Base-by-base conservation (phyloP, 2,113 vertebrate species). In the Mixornis gularis region DNA sequence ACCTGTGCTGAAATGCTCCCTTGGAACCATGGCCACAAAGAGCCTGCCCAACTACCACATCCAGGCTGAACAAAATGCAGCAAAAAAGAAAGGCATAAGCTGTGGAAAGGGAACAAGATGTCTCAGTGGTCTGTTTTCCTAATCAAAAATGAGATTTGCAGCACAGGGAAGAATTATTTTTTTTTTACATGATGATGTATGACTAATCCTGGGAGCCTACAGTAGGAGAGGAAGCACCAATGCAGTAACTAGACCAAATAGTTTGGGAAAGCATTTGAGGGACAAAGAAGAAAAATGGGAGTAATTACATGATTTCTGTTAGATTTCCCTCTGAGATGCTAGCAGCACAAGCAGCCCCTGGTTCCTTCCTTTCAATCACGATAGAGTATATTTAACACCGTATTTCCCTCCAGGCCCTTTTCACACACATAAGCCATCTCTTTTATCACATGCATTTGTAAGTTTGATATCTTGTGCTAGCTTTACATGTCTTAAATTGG, bases 401-500 rank as follows among this genome's bases (percentile, higher is more conserved):
- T 49, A 82, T 68, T 93, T 85, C 73, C 79, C 89, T 91, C 41
- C 72, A 89, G 87, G 87, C 82, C 92, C 48, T 90, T 90, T 79
- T 87, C 64, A 64, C 0, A 11, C 41, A 41, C 27, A 59, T 53
- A 82, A 95, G 65, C 83, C 77, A 77, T 77, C 59, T 44, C 66
- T 89, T 93, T 92, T 93, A 93, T 18, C 74, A 69, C 85, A 86
- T 38, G 26, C 68, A 56, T 82, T 90, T 86, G 60, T 66, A 94
- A 63, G 30, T 79, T 71, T 41, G 49, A n/a, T 87, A 77, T 87
- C 73, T 94, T 89, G 34, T 68, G 60, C 77, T 86, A 91, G 93
- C 88, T 95, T 83, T 87, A 71, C 68, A 48, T 34, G 49, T 87
- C 64, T 94, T 94, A 92, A 92, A 96, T 90, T 88, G 84, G 55